Evolutionary conservation across 2,797 vertebrate species (phyloP), one percentile per base, ranked within the genome.

Genomic region (Anisognathus igniventris): DNA sequence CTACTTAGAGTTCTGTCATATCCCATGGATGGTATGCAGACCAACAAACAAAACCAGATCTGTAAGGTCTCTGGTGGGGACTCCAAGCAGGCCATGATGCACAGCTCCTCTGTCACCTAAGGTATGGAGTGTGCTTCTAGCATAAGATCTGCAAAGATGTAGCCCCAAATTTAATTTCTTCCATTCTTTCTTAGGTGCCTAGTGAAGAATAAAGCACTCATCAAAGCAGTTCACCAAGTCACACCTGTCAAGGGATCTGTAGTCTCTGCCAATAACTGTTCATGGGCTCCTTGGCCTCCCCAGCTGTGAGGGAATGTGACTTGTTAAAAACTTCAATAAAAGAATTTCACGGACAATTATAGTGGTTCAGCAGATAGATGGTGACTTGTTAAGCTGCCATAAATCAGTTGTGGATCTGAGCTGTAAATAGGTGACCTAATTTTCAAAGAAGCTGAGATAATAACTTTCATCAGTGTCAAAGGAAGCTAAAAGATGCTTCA

Each of bases 261-360:
- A 75, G 79, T 75, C 58, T 56, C 88, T 84, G 79, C 92, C 86
- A 78, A 17, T 48, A 90, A 78, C 58, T 0, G 2, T 81, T 92
- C 70, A 18, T 73, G 82, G 70, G 37, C 44, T 90, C 73, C 66
- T 88, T 3, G 1, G 70, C 58, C 93, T 94, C 76, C 86, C 94
- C 94, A 96, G 79, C 95, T 96, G 96, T 92, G 96, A 93, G 79
- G 85, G 92, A 96, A 95, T 95, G 94, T 90, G 94, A 94, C 93
- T 96, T 95, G 92, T 94, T 93, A 92, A 81, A 95, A 95, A 95
- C 62, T 75, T 95, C 93, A 96, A 93, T 93, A 72, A 95, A 96
- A 88, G 82, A 95, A 96, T 96, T 96, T 96, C 96, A 96, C 61
- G 94, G 93, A 84, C 93, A 92, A 96, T 96, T 96, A 95, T 60